Evolutionary conservation across 2,113 vertebrate species (phyloP), one percentile per base, ranked within the genome.

Genomic region (Pseudopodoces humilis): DNA sequence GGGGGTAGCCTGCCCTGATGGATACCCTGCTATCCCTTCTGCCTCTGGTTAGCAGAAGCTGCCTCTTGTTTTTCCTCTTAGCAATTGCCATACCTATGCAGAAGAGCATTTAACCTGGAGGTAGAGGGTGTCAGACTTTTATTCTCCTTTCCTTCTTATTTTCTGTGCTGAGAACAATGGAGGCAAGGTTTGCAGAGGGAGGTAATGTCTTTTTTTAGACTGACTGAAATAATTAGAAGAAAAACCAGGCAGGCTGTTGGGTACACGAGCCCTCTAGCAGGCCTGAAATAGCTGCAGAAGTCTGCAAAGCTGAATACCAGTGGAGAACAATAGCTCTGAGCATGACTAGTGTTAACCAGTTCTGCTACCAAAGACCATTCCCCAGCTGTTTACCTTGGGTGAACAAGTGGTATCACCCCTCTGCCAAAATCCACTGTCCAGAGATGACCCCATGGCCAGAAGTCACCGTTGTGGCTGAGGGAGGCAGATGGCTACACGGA

Each of bases 281-380:
- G 92, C 91, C 95, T 88, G 94, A 94, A 95, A 95, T 92, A 95
- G 96, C 86, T 93, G 92, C 95, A 94, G 64, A 83, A 97, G 91
- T 83, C 92, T 97, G 95, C 43, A 62, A 87, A 96, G 94, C 88
- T 93, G 85, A 96, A 96, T 85, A 72, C 95, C 87, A 91, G 53
- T 30, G 82, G 46, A 90, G 94, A 96, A 96, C 96, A 96, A 95
- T 93, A 95, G 88, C 88, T 86, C 76, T 1, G 15, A 96, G 88
- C 52, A 7, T 37, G 80, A 93, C 76, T 83, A 62, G 62, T 1
- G 13, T 93, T 96, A 96, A 96, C 96, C 92, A 95, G 86, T 83
- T 93, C 76, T 92, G 56, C 47, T 87, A 77, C 79, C 24, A 13
- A 90, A 85, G 71, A 80, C 79, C 59, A 69, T 64, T 82, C 41